Conservation (phyloP, 2,797 vertebrate genomes). For the Naso thynnoides region DNA sequence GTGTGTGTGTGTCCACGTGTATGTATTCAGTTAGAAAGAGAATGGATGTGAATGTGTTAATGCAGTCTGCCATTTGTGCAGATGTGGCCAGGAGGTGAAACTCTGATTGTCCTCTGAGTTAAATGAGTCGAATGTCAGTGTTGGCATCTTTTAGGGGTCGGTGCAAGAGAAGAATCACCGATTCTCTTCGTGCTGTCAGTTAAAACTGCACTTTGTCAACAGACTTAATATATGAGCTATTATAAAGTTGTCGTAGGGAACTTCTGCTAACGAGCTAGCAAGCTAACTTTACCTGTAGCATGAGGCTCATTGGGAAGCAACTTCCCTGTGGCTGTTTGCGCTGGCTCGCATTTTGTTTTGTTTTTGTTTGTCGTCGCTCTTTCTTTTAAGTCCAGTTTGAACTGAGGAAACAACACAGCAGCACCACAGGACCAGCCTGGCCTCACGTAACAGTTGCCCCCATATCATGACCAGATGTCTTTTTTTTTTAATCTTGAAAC, state of each 20-base stretch:
- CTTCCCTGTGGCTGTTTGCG: too few species aligned
- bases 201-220: neutral
- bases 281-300: too few species aligned
- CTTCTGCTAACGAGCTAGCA: too few species aligned
- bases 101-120: constrained; percentile 19
- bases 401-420: too few species aligned
- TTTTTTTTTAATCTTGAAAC: too few species aligned
- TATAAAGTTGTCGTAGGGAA: too few species aligned
- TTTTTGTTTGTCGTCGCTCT: too few species aligned
- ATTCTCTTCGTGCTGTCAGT: neutral
- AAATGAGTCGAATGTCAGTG: constrained; percentile 6
- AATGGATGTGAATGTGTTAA: constrained; percentile 30
- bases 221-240: neutral
- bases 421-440: too few species aligned
- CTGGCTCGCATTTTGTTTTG: too few species aligned
- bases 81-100: constrained; percentile 17
- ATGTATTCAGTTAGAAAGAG: constrained; percentile 1
- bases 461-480: constrained; percentile 2
- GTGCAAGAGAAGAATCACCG: neutral
- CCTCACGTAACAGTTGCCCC: too few species aligned
- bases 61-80: constrained; percentile 35
- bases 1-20: neutral
- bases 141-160: neutral
- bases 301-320: too few species aligned
- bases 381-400: too few species aligned